Conservation (phyloP, 2,888 invertebrate species). For the Dysmachus trigonus region DNA sequence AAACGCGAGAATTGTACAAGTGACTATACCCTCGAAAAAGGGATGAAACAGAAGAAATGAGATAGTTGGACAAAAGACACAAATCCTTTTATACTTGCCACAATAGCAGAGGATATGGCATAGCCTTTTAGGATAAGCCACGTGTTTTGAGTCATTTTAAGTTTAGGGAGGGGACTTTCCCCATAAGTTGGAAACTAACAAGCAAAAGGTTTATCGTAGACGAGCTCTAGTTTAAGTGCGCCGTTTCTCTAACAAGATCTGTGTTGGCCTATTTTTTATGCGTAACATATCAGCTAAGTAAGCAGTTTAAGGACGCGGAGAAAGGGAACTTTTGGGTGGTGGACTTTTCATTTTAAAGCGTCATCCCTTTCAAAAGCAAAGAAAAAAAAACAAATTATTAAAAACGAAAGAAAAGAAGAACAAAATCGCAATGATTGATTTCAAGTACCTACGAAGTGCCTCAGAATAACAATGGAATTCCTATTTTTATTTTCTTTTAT, state of each 20-base stretch:
- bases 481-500: constrained; percentile 2
- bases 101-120: neutral
- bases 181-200: neutral
- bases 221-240: constrained; percentile 17
- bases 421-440: neutral
- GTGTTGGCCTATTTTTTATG: constrained; percentile 20
- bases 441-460: constrained; percentile 32
- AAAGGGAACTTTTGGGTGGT: neutral
- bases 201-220: neutral
- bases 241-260: neutral
- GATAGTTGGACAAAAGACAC: neutral
- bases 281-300: constrained; percentile 12
- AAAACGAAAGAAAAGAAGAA: neutral
- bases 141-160: neutral
- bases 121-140: constrained; percentile 6
- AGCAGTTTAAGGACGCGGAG: constrained; percentile 2
- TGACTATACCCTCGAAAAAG: neutral
- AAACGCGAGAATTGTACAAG: neutral
- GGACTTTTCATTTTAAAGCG: neutral
- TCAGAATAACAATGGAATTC: constrained; percentile 15
- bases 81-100: constrained; percentile 16
- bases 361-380: neutral
- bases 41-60: neutral
- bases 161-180: neutral
- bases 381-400: neutral